Base-by-base conservation (phyloP, 2,888 invertebrate species). In the Selenia dentaria region DNA sequence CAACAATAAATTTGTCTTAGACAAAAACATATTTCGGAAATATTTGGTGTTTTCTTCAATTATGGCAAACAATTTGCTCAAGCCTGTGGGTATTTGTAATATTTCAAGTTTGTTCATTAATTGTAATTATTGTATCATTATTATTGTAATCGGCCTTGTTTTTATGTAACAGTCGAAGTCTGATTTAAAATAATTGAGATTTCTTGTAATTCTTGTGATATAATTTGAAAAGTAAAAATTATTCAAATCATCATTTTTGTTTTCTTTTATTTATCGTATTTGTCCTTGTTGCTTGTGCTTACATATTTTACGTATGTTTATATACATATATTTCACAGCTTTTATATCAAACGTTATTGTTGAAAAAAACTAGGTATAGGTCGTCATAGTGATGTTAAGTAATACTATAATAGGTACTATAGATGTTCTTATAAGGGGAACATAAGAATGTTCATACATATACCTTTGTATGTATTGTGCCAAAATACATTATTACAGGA, bases 1-100 rank as follows among this genome's bases (percentile, higher is more conserved):
- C 67, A 75, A 81, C 74, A 79, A 81, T 77, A 77, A n/a, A 76
- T 62, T 62, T 83, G 85, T 83, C 84, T 69, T 51, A 64, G 70
- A 74, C 78, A 78, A 76, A 77, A 82, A 78, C 73, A 75, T 62
- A 70, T 67, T 57, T 63, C 45, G 53, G 63, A 57, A 58, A 55
- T 59, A 70, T 55, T 74, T 64, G 60, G 60, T 60, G 60, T 74
- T 76, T 71, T 68, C 52, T 69, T 76, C 77, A 81, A 81, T 79
- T 78, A 79, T 64, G 59, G 78, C 77, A 83, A n/a, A 85, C 76
- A 64, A 60, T 76, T 88, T 88, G 88, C 88, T 89, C 88, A 89
- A 88, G 59, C 59, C 59, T 55, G 54, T 70, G 66, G 71, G 64
- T 65, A 62, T 70, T 62, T 64, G 60, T 59, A 59, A 41, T 64